phyloP scores from a whole-genome alignment of 92 coral and sea anemone species.

The Paramuricea clavata region DNA sequence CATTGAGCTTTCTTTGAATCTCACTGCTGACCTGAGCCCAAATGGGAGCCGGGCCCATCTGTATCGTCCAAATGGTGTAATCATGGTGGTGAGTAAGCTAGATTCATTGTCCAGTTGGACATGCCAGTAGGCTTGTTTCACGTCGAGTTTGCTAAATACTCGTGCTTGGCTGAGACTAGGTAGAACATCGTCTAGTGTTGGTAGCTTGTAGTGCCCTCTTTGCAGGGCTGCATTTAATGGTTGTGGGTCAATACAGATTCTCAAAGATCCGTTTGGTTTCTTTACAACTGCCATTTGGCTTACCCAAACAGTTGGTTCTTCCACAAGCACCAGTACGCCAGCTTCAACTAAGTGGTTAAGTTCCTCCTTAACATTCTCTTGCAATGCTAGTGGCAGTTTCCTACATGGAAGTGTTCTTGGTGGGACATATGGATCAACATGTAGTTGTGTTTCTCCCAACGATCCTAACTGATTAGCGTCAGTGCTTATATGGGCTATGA shows the following conservation, averaged over 20 bases:
- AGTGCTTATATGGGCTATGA: conserved; percentile 42
- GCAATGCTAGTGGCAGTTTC: conserved; percentile 60
- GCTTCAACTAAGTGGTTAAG: conserved; percentile 58
- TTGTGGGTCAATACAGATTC: conserved; percentile 71
- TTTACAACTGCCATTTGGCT: conserved; percentile 57
- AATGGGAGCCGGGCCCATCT: conserved; percentile 56
- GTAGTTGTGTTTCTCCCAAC: conserved; percentile 61
- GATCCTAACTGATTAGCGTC: conserved; percentile 50
- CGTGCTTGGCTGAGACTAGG: conserved; percentile 42
- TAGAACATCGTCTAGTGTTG: conserved; percentile 50
- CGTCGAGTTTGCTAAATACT: conserved; percentile 58
- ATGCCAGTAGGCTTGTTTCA: conserved; percentile 46
- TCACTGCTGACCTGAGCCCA: conserved; percentile 52
- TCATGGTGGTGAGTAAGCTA: conserved; percentile 47
- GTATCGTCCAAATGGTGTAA: conserved; percentile 64
- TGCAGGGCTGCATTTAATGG: conserved; percentile 67
- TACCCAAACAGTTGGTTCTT: conserved; percentile 60
- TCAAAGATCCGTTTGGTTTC: conserved; percentile 52
- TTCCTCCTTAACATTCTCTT: conserved; percentile 56
- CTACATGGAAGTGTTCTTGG: conserved; percentile 53
- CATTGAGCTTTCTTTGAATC: conserved; percentile 48
- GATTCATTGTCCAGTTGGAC: conserved; percentile 41
- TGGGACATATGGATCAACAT: conserved; percentile 35
- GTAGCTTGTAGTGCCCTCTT: conserved; percentile 49
- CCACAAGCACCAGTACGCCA: conserved; percentile 59